Percentiles rank a stretch among this genome's conserved stretches.
Conservation (phyloP, 2,888 invertebrate species). For the Athalia rosae region DNA sequence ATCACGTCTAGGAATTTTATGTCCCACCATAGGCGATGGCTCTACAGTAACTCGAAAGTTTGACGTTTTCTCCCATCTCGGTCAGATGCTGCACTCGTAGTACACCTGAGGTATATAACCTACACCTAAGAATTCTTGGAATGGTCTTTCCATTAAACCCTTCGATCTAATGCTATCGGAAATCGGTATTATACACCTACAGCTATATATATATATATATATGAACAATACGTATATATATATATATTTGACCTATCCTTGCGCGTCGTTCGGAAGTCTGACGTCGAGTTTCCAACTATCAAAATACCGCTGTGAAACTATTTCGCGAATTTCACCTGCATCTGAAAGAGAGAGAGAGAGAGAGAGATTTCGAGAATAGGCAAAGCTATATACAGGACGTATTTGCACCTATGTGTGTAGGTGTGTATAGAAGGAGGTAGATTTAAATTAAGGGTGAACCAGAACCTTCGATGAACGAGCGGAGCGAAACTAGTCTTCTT, state of each 20-base stretch:
- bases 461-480: no score
- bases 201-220: neutral
- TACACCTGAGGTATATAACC: no score
- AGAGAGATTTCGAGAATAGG: neutral
- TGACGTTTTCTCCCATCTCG: constrained; percentile 10
- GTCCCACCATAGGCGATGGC: neutral
- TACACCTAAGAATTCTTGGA: constrained; percentile 31
- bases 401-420: neutral
- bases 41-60: neutral
- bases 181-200: neutral
- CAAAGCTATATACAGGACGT: no score
- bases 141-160: constrained; percentile 30
- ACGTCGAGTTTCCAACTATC: constrained; percentile 45
- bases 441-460: no score
- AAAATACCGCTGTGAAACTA: constrained; percentile 56
- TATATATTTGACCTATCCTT: neutral
- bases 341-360: constrained; percentile 36
- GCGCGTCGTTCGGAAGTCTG: neutral
- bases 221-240: neutral
- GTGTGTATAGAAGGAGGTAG: neutral
- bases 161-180: constrained; percentile 11
- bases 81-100: neutral
- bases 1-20: constrained; percentile 10
- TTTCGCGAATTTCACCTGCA: constrained; percentile 53
- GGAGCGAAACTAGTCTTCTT: no score